Percentiles rank a stretch among this genome's conserved stretches.
phyloP scores from a whole-genome alignment of 1,140 invertebrate genomes.

The Neotoxoptera formosana region DNA sequence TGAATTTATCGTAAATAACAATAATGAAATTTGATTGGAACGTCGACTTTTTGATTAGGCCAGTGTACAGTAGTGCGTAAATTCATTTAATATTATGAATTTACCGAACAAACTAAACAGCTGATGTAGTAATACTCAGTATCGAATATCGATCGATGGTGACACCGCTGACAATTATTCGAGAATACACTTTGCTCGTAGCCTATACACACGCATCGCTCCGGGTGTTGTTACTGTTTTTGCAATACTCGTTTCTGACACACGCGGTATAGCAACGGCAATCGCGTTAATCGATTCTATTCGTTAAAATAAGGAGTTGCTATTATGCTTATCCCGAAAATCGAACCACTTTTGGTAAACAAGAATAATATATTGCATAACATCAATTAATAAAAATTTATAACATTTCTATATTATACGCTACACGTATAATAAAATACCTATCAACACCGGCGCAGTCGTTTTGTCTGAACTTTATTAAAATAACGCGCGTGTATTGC shows the following conservation, averaged over 20 bases:
- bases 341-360: slow-evolving; percentile 41
- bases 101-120: background rate
- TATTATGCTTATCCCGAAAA: slow-evolving; percentile 11
- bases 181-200: background rate
- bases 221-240: slow-evolving; percentile 16
- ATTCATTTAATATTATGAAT: background rate
- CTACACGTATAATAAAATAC: background rate
- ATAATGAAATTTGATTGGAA: background rate
- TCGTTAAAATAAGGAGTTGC: slow-evolving; percentile 31
- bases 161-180: background rate
- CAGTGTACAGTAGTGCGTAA: too few species aligned
- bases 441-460: background rate
- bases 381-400: slow-evolving; percentile 3
- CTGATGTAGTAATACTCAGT: background rate
- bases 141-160: background rate
- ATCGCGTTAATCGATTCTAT: background rate
- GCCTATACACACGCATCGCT: background rate
- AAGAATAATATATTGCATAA: background rate
- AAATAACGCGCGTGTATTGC: background rate
- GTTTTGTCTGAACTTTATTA: background rate
- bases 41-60: background rate
- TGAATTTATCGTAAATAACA: background rate
- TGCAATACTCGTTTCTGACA: slow-evolving; percentile 29
- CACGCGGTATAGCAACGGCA: background rate
- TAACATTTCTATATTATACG: background rate